These are phyloP conservation scores for Ecliptopera silaceata DNA, from an alignment of 2,888 invertebrate species.

Conservation along the genomic window DNA sequence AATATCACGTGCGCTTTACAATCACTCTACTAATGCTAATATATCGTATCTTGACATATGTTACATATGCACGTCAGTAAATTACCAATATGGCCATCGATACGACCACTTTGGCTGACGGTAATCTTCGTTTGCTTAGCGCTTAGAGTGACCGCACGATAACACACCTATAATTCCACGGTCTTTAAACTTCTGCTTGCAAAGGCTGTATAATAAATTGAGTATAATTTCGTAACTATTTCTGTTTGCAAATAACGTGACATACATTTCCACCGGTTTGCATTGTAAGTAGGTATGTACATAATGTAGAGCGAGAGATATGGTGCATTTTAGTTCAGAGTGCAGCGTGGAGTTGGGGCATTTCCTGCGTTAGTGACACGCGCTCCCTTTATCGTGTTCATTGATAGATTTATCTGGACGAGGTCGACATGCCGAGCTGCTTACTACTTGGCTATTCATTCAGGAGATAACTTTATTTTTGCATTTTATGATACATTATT, in stretches of 20 bases:
- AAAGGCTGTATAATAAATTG: neutral
- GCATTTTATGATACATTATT: neutral
- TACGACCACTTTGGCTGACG: no score
- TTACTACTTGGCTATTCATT: slow-evolving; percentile 11
- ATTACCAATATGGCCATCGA: no score
- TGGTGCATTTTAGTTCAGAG: slow-evolving; percentile 54
- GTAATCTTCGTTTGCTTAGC: no score
- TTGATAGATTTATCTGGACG: slow-evolving; percentile 80
- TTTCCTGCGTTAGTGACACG: slow-evolving; percentile 75
- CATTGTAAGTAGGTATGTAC: slow-evolving; percentile 19
- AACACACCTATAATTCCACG: no score
- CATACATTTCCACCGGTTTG: slow-evolving; percentile 34
- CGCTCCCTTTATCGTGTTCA: slow-evolving; percentile 77
- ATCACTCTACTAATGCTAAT: no score
- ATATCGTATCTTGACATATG: no score
- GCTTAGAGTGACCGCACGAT: no score
- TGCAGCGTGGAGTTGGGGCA: slow-evolving; percentile 64
- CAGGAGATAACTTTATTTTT: slow-evolving; percentile 42
- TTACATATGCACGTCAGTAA: no score
- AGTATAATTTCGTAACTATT: neutral
- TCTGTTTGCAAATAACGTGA: slow-evolving; percentile 13
- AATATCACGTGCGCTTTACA: no score
- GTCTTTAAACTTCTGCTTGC: neutral
- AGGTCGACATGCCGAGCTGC: slow-evolving; percentile 56
- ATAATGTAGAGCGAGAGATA: slow-evolving; percentile 50